A percentile compares a stretch with the other conserved stretches of the same genome.
Conservation (phyloP, 1,140 invertebrate species). For the Apis florea region DNA sequence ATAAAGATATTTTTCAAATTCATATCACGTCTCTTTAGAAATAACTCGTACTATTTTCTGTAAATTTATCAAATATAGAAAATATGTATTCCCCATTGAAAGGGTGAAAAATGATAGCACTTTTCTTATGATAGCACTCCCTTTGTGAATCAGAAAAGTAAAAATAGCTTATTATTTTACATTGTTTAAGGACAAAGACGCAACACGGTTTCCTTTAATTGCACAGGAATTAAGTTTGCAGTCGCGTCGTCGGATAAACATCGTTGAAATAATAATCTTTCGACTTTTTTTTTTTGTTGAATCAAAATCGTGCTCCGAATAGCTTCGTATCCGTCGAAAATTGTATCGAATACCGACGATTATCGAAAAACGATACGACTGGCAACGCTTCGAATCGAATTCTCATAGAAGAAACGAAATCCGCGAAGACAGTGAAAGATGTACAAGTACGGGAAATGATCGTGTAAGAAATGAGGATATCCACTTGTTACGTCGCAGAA, state of each 20-base stretch:
- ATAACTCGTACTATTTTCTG: background rate
- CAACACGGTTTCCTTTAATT: background rate
- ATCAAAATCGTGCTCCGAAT: background rate
- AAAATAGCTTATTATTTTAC: background rate
- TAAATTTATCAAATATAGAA: background rate
- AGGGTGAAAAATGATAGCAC: background rate
- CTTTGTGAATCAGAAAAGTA: no score
- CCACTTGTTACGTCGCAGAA: slow-evolving; percentile 72
- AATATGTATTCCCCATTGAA: background rate
- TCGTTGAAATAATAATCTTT: background rate
- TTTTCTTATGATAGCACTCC: no score
- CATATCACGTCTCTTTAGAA: no score
- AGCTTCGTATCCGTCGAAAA: background rate
- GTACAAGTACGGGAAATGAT: slow-evolving; percentile 34
- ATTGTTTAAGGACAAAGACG: no score
- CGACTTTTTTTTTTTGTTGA: background rate
- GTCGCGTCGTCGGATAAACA: background rate
- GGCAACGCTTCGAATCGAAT: background rate
- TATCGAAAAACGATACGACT: slow-evolving; percentile 25
- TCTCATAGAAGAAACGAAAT: background rate
- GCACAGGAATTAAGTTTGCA: background rate
- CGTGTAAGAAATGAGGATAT: slow-evolving; percentile 67
- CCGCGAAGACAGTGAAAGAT: background rate
- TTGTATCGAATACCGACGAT: background rate
- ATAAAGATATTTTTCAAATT: background rate